Evolutionary conservation across 2,888 invertebrate genomes (phyloP).

Genomic region (Ophion costatus): DNA sequence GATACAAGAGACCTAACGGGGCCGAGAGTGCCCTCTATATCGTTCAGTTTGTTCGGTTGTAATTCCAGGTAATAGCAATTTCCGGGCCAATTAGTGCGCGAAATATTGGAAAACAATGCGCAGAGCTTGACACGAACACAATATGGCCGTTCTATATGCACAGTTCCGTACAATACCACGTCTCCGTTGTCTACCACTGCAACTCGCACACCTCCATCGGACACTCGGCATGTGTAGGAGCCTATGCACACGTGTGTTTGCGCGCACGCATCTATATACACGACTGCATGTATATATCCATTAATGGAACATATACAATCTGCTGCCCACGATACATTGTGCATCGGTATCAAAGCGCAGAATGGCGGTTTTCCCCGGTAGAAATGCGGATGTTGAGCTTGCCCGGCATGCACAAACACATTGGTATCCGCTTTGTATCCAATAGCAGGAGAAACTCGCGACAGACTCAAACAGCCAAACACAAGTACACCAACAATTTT

Average conservation of each 20-base stretch:
- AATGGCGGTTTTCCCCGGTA: conserved; percentile 38
- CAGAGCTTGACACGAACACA: conserved; percentile 73
- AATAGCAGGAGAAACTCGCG: conserved; percentile 28
- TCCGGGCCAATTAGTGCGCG: conserved; percentile 79
- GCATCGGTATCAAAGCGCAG: conserved; percentile 49
- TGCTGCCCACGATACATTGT: conserved; percentile 35
- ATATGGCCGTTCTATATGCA: conserved; percentile 66
- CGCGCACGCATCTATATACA: not conserved
- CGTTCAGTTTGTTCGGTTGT: conserved; percentile 65
- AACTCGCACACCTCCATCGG: conserved; percentile 25
- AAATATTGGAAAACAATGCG: conserved; percentile 79
- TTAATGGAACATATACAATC: conserved; percentile 25
- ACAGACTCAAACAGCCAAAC: conserved; percentile 11
- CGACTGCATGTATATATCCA: conserved; percentile 2
- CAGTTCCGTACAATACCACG: conserved; percentile 60
- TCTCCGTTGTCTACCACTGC: conserved; percentile 37
- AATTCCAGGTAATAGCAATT: conserved; percentile 78
- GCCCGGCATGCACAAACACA: conserved; percentile 3
- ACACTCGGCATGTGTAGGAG: not conserved
- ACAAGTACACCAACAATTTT: conserved; percentile 21
- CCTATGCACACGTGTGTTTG: not conserved
- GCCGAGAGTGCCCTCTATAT: conserved; percentile 15
- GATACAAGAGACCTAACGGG: conserved; percentile 17
- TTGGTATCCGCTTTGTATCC: conserved; percentile 30
- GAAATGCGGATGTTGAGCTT: conserved; percentile 40